phyloP scores from a whole-genome alignment of 2,113 vertebrate genomes.

The Pardalotus punctatus region DNA sequence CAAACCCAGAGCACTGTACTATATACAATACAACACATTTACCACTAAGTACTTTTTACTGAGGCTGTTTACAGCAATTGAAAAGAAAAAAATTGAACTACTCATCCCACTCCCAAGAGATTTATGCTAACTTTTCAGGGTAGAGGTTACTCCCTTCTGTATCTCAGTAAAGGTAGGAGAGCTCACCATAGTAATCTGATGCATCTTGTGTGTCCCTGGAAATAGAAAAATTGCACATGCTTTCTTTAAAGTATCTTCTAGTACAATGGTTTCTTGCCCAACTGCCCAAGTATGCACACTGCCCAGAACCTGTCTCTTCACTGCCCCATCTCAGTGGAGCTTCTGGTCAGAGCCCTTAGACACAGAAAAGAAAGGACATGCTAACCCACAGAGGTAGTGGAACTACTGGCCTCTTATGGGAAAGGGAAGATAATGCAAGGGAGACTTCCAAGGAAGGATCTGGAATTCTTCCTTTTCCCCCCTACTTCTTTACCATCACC shows the following conservation, averaged over 20 bases:
- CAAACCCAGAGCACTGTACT: background rate
- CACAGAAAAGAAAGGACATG: background rate
- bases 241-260: background rate
- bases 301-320: background rate
- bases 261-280: background rate
- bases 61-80: background rate
- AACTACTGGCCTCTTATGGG: background rate
- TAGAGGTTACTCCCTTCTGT: background rate
- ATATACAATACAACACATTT: background rate
- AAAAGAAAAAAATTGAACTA: background rate
- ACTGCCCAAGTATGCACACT: background rate
- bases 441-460: background rate
- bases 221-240: background rate
- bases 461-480: background rate
- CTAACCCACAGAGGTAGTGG: background rate
- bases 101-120: background rate
- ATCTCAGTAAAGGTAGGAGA: background rate
- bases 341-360: background rate
- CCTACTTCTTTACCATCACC: background rate
- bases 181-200: background rate
- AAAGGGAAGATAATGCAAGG: background rate
- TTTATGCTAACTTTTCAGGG: background rate
- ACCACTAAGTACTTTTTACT: background rate
- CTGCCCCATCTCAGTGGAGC: background rate
- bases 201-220: background rate